phyloP scores from a whole-genome alignment of 2,113 vertebrate species.

The Phylloscopus trochiloides region DNA sequence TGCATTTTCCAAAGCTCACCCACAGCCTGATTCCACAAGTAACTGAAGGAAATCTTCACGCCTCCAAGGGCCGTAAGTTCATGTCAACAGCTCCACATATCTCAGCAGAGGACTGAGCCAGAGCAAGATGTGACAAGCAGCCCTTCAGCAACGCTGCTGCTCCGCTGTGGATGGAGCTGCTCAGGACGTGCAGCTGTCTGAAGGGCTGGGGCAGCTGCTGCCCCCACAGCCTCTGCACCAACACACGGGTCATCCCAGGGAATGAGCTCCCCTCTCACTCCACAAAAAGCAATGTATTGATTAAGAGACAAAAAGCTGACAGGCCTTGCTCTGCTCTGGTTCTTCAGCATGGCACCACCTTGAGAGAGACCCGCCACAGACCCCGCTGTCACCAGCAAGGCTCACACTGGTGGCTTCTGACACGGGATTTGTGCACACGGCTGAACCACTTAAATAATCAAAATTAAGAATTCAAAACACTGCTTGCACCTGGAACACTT shows the following conservation, averaged over 20 bases:
- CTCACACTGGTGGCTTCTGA: neutral
- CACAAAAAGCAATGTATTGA: neutral
- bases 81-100: neutral
- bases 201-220: neutral
- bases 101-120: neutral
- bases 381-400: neutral
- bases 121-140: neutral
- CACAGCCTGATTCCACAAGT: neutral
- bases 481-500: neutral
- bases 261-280: rapidly evolving
- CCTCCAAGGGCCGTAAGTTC: neutral
- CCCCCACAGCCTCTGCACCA: neutral
- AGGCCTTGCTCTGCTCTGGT: neutral
- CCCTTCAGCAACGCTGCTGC: neutral
- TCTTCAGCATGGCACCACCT: rapidly evolving
- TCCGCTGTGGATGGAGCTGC: neutral
- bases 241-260: neutral
- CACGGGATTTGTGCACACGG: rapidly evolving
- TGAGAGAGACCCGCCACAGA: neutral
- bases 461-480: neutral
- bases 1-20: neutral
- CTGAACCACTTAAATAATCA: neutral
- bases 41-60: neutral
- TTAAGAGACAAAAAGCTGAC: neutral
- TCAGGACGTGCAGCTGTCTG: neutral